Base-by-base conservation (phyloP, 2,797 vertebrate species). In the Antrozous pallidus region DNA sequence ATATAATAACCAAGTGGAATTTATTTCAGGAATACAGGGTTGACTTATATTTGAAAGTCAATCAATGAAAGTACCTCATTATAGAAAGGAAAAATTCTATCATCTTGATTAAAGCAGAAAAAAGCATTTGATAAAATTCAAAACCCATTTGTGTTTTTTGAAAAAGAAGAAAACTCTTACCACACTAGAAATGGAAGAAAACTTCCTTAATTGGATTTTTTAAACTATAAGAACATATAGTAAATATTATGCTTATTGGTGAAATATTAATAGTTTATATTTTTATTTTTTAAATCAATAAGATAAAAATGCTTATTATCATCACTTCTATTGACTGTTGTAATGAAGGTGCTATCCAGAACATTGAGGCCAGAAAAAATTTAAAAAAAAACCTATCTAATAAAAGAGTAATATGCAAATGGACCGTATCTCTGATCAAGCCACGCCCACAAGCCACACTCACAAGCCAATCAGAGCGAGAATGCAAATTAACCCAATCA, bases 31-130 rank as follows among this genome's bases (percentile, higher is more conserved):
- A 89, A 88, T 33, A 79, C 0, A 14, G 11, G 20, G 17, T 80
- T 94, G 69, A 89, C 3, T 45, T 81, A 74, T 4, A 71, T 92
- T 70, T 71, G 49, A 65, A 94, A 91, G 83, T 58, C 31, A 47
- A 89, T 56, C 24, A 79, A 65, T 65, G n/a, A 63, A 94, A 69
- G 10, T 31, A 65, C 40, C 14, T 92, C 28, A 74, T 56, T 91
- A 65, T 31, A 80, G 58, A 33, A 74, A 47, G 58, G 22, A 90
- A 65, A 69, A 87, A n/a, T 14, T 70, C 49, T 74, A 73, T 40
- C 20, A 65, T 47, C 51, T 58, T 67, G 6, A 47, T 16, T 42
- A 16, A 47, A n/a, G 20, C 13, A 54, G 42, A 69, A 51, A 82
- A 82, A 77, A 58, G 22, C 26, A 61, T 33, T 87, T 42, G 74